A percentile compares a stretch with the other conserved stretches of the same genome.
Conservation (phyloP, 64 coral and sea anemone species). For the Montipora cactus region DNA sequence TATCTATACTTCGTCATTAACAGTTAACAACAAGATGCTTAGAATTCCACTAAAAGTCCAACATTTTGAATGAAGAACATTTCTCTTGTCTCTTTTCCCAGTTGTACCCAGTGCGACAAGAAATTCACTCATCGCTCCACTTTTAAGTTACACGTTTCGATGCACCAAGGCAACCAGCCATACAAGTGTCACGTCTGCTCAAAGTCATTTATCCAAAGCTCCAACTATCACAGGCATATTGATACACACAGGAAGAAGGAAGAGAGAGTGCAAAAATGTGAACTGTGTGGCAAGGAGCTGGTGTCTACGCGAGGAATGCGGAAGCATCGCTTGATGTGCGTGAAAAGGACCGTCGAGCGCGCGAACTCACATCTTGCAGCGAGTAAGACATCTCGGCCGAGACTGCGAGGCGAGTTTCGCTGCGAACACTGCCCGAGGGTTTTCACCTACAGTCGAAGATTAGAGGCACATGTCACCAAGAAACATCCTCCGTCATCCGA, state of each 20-base stretch:
- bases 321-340: conserved; percentile 37
- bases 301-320: conserved; percentile 41
- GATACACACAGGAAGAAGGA: conserved; percentile 77
- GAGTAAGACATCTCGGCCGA: not conserved
- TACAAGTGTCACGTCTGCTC: conserved; percentile 79
- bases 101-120: conserved; percentile 71
- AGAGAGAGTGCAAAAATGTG: conserved; percentile 74
- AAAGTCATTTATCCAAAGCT: conserved; percentile 68
- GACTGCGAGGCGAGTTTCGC: not conserved
- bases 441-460: not conserved
- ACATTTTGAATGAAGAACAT: not conserved
- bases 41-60: too few species aligned
- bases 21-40: too few species aligned
- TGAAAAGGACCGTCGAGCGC: conserved; percentile 17
- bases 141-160: conserved; percentile 62
- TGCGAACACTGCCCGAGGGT: conserved; percentile 5
- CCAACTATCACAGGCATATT: conserved; percentile 70
- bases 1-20: too few species aligned
- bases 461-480: conserved; percentile 7
- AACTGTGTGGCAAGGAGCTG: conserved; percentile 75
- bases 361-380: not conserved
- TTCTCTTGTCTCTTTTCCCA: not conserved
- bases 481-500: not conserved
- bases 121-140: conserved; percentile 78
- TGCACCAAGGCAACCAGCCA: conserved; percentile 56